A percentile compares a stretch with the other conserved stretches of the same genome.
phyloP scores from a whole-genome alignment of 2,113 vertebrate genomes.

The Laterallus jamaicensis region DNA sequence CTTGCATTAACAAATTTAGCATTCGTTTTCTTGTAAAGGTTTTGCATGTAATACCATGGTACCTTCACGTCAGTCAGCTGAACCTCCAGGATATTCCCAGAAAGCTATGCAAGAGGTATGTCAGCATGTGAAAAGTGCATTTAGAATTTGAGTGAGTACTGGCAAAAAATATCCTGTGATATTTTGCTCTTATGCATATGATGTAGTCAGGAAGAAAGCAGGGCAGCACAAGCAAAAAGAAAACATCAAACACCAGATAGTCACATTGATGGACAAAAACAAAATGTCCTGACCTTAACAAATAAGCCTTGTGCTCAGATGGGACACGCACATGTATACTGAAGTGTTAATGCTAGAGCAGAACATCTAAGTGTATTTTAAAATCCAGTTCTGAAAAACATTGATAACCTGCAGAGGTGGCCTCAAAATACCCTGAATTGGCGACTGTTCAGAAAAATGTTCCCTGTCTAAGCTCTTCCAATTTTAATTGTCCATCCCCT shows the following conservation, averaged over 20 bases:
- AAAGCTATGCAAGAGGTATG: not conserved
- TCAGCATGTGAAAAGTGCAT: not conserved
- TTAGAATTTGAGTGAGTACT: not conserved
- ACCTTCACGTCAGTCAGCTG: not conserved
- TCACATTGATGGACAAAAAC: not conserved
- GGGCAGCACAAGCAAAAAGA: not conserved
- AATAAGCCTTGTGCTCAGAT: not conserved
- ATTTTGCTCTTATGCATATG: not conserved
- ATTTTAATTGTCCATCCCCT: not conserved
- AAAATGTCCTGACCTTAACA: not conserved
- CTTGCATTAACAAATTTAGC: not conserved
- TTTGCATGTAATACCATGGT: not conserved
- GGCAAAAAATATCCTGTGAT: not conserved
- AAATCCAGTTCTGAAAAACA: not conserved
- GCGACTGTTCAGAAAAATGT: not conserved
- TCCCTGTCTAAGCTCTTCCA: not conserved
- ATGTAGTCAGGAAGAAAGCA: not conserved
- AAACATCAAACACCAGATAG: not conserved
- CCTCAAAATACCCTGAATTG: not conserved
- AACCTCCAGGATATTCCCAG: not conserved
- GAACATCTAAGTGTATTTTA: not conserved
- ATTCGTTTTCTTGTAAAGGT: not conserved
- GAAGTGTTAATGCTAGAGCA: not conserved
- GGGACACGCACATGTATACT: not conserved
- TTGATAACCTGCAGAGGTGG: not conserved